phyloP scores from a whole-genome alignment of 2,113 vertebrate genomes.

The Tachysurus vachellii region DNA sequence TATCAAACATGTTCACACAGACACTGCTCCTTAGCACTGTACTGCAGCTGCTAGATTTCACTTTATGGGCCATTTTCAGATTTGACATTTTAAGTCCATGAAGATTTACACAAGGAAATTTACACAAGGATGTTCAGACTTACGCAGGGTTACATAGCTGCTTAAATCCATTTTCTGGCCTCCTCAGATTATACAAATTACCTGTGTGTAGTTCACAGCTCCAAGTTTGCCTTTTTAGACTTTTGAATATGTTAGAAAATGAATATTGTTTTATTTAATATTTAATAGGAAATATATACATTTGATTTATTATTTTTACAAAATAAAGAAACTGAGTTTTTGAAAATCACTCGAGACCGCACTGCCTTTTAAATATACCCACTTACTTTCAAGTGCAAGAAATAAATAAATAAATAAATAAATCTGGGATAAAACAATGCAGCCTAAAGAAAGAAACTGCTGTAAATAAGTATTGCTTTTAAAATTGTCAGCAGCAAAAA shows the following conservation, averaged over 20 bases:
- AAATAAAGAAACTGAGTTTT: not conserved
- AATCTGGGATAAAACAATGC: not conserved
- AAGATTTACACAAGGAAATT: not conserved
- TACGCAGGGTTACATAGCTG: not conserved
- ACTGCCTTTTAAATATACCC: not conserved
- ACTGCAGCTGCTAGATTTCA: not conserved
- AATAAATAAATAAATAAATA: not conserved
- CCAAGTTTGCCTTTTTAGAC: not conserved
- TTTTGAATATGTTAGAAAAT: too few relatives aligned
- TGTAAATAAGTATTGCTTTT: not conserved
- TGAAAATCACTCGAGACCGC: not conserved
- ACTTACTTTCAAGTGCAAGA: not conserved
- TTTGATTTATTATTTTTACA: too few relatives aligned
- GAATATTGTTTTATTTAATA: too few relatives aligned
- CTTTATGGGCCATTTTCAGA: not conserved
- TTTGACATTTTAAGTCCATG: not conserved
- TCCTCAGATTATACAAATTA: not conserved
- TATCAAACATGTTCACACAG: not conserved
- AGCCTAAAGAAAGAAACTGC: not conserved
- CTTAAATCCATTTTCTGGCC: not conserved
- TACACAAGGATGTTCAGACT: not conserved
- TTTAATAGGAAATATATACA: too few relatives aligned
- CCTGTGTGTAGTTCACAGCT: not conserved
- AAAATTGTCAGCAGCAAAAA: not conserved
- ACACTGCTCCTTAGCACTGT: not conserved